phyloP scores from a whole-genome alignment of 35 echinoderm and acorn worm species.

The Lytechinus pictus region DNA sequence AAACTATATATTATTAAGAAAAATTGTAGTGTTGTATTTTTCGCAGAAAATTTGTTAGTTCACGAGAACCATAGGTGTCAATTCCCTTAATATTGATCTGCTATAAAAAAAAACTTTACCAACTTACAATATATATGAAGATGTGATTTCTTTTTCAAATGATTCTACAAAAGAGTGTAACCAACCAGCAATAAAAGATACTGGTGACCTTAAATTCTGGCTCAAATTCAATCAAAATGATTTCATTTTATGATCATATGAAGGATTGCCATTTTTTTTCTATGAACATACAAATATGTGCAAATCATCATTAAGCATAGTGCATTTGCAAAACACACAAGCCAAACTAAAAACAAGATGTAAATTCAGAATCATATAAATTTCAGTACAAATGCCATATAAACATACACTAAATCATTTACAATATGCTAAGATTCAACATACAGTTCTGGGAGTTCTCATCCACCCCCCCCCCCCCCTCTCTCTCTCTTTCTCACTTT shows the following conservation, averaged over 20 bases:
- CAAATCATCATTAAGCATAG: not conserved
- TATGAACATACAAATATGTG: not conserved
- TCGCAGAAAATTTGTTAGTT: not conserved
- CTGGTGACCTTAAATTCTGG: not conserved
- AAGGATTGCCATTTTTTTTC: not conserved
- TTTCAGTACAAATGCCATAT: not conserved
- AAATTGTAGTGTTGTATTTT: too few relatives aligned
- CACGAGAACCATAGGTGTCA: not conserved
- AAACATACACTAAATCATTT: not conserved
- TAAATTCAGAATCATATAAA: slow-evolving; percentile 4
- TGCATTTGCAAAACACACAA: not conserved
- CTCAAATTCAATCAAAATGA: not conserved
- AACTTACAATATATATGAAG: not conserved
- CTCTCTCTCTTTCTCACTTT: not conserved
- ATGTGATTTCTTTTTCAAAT: too few relatives aligned
- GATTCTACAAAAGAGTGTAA: not conserved
- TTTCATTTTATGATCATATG: not conserved
- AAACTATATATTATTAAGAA: too few relatives aligned
- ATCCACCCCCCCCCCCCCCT: not conserved
- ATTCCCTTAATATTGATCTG: not conserved
- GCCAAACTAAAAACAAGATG: not conserved
- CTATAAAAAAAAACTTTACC: not conserved
- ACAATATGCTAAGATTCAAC: not conserved
- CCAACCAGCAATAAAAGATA: not conserved
- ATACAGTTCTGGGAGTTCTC: not conserved